Conservation (phyloP, 1,140 invertebrate species). For the Zaprionus africanus region DNA sequence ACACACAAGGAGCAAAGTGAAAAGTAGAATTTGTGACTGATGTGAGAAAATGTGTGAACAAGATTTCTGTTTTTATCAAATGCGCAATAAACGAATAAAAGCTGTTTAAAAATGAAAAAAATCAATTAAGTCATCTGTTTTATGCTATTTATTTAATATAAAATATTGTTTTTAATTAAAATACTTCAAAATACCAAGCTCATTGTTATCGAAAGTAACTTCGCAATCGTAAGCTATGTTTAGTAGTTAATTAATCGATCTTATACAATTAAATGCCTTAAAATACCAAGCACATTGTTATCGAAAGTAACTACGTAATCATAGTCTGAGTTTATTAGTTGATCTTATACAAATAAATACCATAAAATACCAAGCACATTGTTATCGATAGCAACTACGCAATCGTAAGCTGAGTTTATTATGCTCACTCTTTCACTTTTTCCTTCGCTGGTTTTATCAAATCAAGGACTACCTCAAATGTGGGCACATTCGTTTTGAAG, state of each 20-base stretch:
- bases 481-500: constrained; percentile 6
- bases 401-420: neutral
- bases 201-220: too few species aligned
- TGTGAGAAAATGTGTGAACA: neutral
- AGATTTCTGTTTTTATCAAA: neutral
- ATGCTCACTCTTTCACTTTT: neutral
- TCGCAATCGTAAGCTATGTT: too few species aligned
- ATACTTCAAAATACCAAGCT: too few species aligned
- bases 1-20: constrained; percentile 1
- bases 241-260: neutral
- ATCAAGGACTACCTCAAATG: constrained; percentile 19
- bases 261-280: neutral
- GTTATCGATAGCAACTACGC: constrained; percentile 6
- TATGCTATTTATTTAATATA: neutral
- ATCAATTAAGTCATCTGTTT: neutral
- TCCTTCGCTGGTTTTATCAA: neutral
- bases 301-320: constrained; percentile 1
- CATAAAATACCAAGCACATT: neutral
- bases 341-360: neutral
- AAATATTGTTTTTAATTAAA: too few species aligned
- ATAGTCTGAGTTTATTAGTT: too few species aligned
- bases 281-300: constrained; percentile 5
- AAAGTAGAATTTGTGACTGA: constrained; percentile 18
- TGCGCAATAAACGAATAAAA: neutral
- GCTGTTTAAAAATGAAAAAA: neutral